Percentiles rank a stretch among this genome's conserved stretches.
Conservation (phyloP, 1,140 invertebrate genomes). For the Laupala kohalensis region DNA sequence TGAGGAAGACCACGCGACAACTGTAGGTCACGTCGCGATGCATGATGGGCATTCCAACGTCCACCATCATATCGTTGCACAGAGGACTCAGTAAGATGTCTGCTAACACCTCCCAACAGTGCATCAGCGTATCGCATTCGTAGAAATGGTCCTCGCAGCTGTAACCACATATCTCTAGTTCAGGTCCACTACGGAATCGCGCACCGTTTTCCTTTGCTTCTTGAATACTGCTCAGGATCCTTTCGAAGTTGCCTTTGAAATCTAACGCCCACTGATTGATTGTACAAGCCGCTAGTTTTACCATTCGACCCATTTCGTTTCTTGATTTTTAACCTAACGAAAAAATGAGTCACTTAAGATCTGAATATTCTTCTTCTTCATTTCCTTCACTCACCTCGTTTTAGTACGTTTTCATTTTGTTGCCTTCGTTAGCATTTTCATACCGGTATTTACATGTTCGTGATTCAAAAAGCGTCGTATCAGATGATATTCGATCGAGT, state of each 20-base stretch:
- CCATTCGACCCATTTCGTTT: conserved; percentile 58
- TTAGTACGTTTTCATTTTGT: too few species aligned
- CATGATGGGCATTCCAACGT: conserved; percentile 95
- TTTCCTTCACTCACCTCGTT: too few species aligned
- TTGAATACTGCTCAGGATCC: conserved; percentile 83
- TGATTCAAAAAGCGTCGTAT: too few species aligned
- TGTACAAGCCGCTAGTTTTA: conserved; percentile 76
- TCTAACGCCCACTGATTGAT: conserved; percentile 98
- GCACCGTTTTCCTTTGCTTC: conserved; percentile 79
- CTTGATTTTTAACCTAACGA: not conserved
- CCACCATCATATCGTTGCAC: conserved; percentile 80
- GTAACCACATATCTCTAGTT: conserved; percentile 93
- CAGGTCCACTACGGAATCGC: conserved; percentile 82
- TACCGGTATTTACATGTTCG: too few species aligned
- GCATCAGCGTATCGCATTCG: conserved; percentile 86
- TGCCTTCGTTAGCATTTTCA: too few species aligned
- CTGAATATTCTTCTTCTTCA: too few species aligned
- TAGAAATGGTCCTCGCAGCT: conserved; percentile 97
- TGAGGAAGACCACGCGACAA: conserved; percentile 82
- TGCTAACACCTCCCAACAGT: conserved; percentile 89
- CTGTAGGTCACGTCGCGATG: conserved; percentile 93
- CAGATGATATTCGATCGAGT: too few species aligned
- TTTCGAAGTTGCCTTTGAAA: conserved; percentile 82
- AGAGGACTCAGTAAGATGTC: conserved; percentile 63
- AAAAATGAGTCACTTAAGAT: too few species aligned